Evolutionary conservation across 1,140 invertebrate genomes (phyloP).

Genomic region (Drosophila nannoptera): DNA sequence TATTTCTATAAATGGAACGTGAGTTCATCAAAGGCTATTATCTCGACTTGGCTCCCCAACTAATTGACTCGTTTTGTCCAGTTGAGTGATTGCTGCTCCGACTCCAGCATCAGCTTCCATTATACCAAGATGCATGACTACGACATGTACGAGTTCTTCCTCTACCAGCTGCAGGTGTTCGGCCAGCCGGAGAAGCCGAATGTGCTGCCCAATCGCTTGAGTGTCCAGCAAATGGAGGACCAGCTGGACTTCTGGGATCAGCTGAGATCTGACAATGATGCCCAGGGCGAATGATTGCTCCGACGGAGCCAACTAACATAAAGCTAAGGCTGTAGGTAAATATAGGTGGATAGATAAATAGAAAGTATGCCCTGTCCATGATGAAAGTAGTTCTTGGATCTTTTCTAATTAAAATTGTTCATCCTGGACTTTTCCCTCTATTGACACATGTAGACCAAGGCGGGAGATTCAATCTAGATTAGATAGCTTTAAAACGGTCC

Average conservation of each 20-base stretch:
- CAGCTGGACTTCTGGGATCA: constrained; percentile 51
- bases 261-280: constrained; percentile 37
- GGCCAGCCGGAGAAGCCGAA: constrained; percentile 80
- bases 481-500: background rate
- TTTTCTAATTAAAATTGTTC: background rate
- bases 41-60: background rate
- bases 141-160: constrained; percentile 92
- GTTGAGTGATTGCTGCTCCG: constrained; percentile 91
- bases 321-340: background rate
- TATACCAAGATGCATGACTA: constrained; percentile 90
- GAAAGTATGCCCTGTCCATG: too few relatives aligned
- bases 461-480: too few relatives aligned
- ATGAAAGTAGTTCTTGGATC: background rate
- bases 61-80: constrained; percentile 75
- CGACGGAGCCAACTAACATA: background rate
- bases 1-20: constrained; percentile 81
- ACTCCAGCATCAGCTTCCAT: constrained; percentile 93
- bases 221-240: constrained; percentile 40
- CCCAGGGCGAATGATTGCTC: background rate
- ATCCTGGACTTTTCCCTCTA: background rate
- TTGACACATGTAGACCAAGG: too few relatives aligned
- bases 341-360: background rate
- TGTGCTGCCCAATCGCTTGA: constrained; percentile 33
- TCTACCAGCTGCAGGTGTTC: constrained; percentile 91
- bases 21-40: constrained; percentile 1